Percentiles rank a stretch among this genome's conserved stretches.
These are phyloP conservation scores for Eurytoma adleriae DNA, from an alignment of 2,888 invertebrate species.

Conservation along the genomic window DNA sequence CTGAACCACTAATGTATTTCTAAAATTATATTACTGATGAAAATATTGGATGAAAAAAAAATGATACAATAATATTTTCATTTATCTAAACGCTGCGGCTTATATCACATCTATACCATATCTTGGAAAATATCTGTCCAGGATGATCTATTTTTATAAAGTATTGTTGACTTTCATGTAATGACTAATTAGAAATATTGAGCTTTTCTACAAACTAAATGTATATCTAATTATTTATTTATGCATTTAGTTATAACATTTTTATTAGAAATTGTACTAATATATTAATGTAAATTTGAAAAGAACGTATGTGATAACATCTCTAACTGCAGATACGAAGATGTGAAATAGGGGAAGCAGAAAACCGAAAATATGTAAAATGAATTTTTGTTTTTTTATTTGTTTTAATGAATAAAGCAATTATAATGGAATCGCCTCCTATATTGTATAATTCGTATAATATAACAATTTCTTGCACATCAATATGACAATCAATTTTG, in stretches of 20 bases:
- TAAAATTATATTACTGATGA: too few relatives aligned
- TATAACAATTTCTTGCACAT: not conserved
- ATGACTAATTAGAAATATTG: conserved; percentile 16
- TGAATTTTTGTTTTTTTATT: conserved; percentile 9
- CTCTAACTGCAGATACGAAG: not conserved
- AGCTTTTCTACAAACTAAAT: conserved; percentile 31
- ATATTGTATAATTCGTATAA: not conserved
- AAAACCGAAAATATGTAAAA: not conserved
- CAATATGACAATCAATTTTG: conserved; percentile 37
- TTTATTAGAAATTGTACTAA: conserved; percentile 1
- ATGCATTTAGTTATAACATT: not conserved
- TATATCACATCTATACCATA: conserved; percentile 5
- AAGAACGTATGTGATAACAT: not conserved
- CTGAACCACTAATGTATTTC: too few relatives aligned
- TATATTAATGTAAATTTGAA: conserved; percentile 2
- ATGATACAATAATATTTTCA: too few relatives aligned
- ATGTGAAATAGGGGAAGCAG: not conserved
- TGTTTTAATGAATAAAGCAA: not conserved
- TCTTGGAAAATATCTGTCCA: conserved; percentile 41
- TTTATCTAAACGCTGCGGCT: not conserved
- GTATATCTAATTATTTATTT: conserved; percentile 8
- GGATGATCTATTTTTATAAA: conserved; percentile 65
- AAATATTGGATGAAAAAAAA: too few relatives aligned
- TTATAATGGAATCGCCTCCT: not conserved
- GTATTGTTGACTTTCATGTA: conserved; percentile 38